Evolutionary conservation across 1,140 invertebrate genomes (phyloP).

Genomic region (Lanistes nyassanus): DNA sequence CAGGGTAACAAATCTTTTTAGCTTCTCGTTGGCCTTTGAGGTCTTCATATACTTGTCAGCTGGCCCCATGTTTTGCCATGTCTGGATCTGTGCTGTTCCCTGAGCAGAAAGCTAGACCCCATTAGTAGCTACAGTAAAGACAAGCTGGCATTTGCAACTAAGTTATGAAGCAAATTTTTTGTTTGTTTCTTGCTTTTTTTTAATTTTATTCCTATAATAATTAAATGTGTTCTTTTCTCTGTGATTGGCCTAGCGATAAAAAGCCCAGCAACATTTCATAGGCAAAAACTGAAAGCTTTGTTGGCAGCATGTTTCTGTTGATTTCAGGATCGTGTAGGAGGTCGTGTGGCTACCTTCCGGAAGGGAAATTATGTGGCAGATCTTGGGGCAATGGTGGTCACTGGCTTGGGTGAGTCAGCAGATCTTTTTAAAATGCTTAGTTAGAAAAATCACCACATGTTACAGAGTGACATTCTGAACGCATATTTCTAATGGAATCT

Average conservation of each 20-base stretch:
- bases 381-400: conserved; percentile 80
- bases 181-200: not conserved
- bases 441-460: no score
- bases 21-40: not conserved
- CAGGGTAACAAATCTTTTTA: conserved; percentile 70
- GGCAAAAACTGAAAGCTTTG: no score
- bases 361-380: conserved; percentile 96
- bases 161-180: not conserved
- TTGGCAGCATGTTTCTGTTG: not conserved
- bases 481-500: no score
- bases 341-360: conserved; percentile 94
- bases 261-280: not conserved
- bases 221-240: no score
- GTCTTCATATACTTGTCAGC: no score
- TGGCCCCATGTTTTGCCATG: no score
- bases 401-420: conserved; percentile 67
- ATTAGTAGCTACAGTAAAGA: no score
- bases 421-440: conserved; percentile 4
- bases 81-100: no score
- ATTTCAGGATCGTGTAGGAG: conserved; percentile 88
- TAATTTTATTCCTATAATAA: not conserved
- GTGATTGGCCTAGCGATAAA: not conserved
- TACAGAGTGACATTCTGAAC: no score
- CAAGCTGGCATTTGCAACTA: no score
- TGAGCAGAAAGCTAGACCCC: no score